Percentiles rank a stretch among this genome's conserved stretches.
phyloP scores from a whole-genome alignment of 2,797 vertebrate species.

The Danio tinwini region DNA sequence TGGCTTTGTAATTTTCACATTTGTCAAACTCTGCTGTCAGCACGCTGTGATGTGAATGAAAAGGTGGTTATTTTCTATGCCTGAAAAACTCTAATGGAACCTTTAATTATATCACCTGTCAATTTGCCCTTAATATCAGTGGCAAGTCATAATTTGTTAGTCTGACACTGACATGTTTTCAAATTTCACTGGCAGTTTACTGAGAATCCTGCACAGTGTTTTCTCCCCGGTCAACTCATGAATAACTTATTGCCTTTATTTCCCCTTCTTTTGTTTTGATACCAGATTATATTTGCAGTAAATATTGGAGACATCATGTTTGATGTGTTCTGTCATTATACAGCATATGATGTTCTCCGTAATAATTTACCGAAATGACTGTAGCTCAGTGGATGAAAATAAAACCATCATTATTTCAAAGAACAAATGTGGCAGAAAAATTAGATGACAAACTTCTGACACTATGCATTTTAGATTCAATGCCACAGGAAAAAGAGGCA shows the following conservation, averaged over 20 bases:
- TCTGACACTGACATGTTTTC: conserved; percentile 9
- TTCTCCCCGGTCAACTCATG: neutral
- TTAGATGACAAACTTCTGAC: neutral
- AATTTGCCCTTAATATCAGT: neutral
- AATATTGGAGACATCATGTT: neutral
- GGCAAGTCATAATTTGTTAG: conserved; percentile 16
- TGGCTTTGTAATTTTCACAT: conserved; percentile 1
- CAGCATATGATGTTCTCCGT: neutral
- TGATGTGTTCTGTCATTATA: neutral
- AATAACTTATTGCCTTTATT: conserved; percentile 3
- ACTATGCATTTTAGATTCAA: neutral
- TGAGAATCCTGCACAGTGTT: conserved; percentile 5
- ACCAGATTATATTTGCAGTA: neutral
- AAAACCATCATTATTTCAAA: neutral
- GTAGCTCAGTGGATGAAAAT: neutral
- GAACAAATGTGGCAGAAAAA: neutral
- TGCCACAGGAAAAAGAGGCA: neutral
- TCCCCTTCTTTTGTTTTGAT: neutral
- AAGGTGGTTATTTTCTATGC: conserved; percentile 15
- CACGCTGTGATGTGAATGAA: conserved; percentile 25
- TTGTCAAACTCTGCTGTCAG: conserved; percentile 22
- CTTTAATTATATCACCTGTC: conserved; percentile 25
- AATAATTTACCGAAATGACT: neutral
- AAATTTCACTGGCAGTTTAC: neutral
- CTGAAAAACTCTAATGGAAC: conserved; percentile 19